Base-by-base conservation (phyloP, 2,797 vertebrate genomes). In the Chaetodon trifasciatus region DNA sequence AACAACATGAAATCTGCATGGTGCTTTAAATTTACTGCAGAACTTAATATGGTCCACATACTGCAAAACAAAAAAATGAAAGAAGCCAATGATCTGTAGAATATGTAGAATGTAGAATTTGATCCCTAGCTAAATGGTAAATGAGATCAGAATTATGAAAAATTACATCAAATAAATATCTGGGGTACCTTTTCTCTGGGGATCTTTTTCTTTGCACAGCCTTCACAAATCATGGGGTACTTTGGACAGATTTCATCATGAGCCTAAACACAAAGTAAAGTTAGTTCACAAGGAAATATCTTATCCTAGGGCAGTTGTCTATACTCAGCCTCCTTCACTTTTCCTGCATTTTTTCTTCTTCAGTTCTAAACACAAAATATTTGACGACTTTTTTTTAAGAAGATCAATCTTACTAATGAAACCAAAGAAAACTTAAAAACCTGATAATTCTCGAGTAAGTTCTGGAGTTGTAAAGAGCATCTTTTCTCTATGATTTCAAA, bases 211-310 rank as follows among this genome's bases (percentile, higher is more conserved):
- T 97, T 97, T 58, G 97, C 97, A 44, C 98, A 99, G 69, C 97
- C 96, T 40, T 98, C 97, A 19, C 98, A 99, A 37, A 96, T 96
- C 96, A 99, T 94, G 0, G 98, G 98, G 63, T 97, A 97, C 84
- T 98, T 97, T 50, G 98, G 98, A 89, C 98, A 99, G 85, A 97
- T 96, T 63, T 97, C 96, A 3, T 97, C 96, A 24, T 99, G 98
- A 39, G 96, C 97, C 98, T 99, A 70, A 17, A 86, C 86, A 82
- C 82, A 70, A 85, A 79, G 16, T 1, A 19, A 5, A 28, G 53
- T 84, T 52, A 69, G 35, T 39, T 81, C 32, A 68, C 12, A 65
- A 28, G 58, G 6, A 49, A 21, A 49, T 8, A 19, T 11, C 12
- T 47, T 6, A 13, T 68, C 11, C 9, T 40, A 9, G 8, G 42